Evolutionary conservation across 2,888 invertebrate genomes (phyloP).

Genomic region (Scelioninae gen. 2): DNA sequence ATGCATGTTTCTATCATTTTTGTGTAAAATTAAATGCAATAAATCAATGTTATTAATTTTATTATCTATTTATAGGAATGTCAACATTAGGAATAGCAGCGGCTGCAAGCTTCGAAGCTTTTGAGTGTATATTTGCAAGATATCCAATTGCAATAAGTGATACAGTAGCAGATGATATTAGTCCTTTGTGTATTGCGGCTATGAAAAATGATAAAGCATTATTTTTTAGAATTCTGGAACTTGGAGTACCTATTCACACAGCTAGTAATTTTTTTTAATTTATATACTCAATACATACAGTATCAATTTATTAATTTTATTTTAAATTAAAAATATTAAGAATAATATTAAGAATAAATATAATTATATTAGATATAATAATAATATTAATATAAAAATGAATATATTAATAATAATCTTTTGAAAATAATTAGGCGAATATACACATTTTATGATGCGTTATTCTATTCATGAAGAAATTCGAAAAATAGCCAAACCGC

Average conservation of each 20-base stretch:
- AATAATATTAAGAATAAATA: too few relatives aligned
- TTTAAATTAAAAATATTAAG: too few relatives aligned
- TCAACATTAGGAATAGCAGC: constrained; percentile 68
- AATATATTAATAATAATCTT: background rate
- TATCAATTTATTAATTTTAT: background rate
- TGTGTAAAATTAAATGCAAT: too few relatives aligned
- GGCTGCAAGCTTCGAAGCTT: constrained; percentile 68
- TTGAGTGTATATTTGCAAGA: constrained; percentile 66
- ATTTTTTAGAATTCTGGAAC: constrained; percentile 66
- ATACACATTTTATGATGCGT: constrained; percentile 69
- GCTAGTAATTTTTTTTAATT: constrained; percentile 62
- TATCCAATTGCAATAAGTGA: constrained; percentile 66
- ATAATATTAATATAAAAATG: too few relatives aligned
- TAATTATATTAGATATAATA: too few relatives aligned
- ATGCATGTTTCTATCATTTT: background rate
- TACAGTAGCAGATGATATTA: constrained; percentile 67
- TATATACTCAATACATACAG: background rate
- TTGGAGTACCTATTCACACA: constrained; percentile 65
- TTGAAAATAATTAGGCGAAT: constrained; percentile 57
- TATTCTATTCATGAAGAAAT: constrained; percentile 69
- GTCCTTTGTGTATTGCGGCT: constrained; percentile 71
- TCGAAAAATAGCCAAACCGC: constrained; percentile 61
- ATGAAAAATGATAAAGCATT: constrained; percentile 70
- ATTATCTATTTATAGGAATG: constrained; percentile 63
- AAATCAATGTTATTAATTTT: too few relatives aligned